A percentile compares a stretch with the other conserved stretches of the same genome.
Evolutionary conservation across 2,888 invertebrate genomes (phyloP).

Genomic region (Cataglyphis altisquamis): DNA sequence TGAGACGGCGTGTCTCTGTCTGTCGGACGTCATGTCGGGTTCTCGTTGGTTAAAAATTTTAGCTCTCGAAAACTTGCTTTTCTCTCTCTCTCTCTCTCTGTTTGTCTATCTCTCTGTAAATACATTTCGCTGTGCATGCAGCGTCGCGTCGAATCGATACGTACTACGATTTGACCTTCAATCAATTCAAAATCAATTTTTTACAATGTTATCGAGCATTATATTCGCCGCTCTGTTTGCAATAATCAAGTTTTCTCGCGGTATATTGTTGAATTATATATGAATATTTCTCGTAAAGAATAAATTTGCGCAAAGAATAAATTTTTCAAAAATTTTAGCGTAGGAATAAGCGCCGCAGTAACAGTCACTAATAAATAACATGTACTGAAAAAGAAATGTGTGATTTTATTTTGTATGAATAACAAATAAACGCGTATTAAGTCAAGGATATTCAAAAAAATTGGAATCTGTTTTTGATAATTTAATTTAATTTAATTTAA

Average conservation of each 20-base stretch:
- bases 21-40: slow-evolving; percentile 51
- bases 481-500: too few relatives aligned
- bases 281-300: neutral
- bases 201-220: slow-evolving; percentile 19
- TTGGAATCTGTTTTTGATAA: too few relatives aligned
- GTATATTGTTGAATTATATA: neutral
- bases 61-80: slow-evolving; percentile 19
- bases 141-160: slow-evolving; percentile 39
- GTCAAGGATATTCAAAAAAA: too few relatives aligned
- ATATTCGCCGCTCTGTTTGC: slow-evolving; percentile 3
- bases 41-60: slow-evolving; percentile 59
- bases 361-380: neutral
- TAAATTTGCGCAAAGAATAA: neutral
- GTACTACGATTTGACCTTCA: slow-evolving; percentile 27
- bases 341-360: neutral
- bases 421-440: too few relatives aligned
- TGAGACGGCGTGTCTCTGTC: slow-evolving; percentile 42
- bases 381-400: neutral
- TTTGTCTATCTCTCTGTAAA: slow-evolving; percentile 10
- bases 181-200: slow-evolving; percentile 27
- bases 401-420: too few relatives aligned
- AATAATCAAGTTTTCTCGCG: slow-evolving; percentile 17
- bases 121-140: neutral
- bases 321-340: slow-evolving; percentile 11
- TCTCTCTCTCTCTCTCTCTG: neutral